phyloP scores from a whole-genome alignment of 2,888 invertebrate genomes.

The Campoletis raptor region DNA sequence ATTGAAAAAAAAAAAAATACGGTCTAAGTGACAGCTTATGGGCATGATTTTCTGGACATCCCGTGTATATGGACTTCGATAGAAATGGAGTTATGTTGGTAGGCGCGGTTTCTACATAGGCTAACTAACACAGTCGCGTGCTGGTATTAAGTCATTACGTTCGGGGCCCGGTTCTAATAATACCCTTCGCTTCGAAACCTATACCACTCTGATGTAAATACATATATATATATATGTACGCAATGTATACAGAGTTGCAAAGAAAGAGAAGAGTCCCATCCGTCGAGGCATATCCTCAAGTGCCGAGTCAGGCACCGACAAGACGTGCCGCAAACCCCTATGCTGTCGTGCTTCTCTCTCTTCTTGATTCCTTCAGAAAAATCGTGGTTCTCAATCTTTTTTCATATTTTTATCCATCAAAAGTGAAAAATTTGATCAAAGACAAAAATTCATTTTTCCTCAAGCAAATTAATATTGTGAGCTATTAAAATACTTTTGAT shows the following conservation, averaged over 20 bases:
- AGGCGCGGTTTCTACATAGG: conserved; percentile 75
- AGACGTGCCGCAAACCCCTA: conserved; percentile 73
- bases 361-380: conserved; percentile 6
- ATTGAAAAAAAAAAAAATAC: too few relatives aligned
- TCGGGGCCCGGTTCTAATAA: conserved; percentile 80
- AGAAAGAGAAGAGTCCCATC: conserved; percentile 73
- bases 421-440: neutral
- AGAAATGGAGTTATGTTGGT: conserved; percentile 66
- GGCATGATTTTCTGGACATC: neutral
- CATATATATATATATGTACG: neutral
- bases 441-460: neutral
- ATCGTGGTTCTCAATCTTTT: conserved; percentile 60
- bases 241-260: conserved; percentile 68
- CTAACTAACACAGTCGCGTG: conserved; percentile 78
- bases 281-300: conserved; percentile 71
- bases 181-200: conserved; percentile 76
- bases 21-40: neutral
- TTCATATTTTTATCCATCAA: neutral
- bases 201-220: conserved; percentile 50
- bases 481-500: neutral
- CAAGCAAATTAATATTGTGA: neutral
- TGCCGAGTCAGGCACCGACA: conserved; percentile 64
- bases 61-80: conserved; percentile 2
- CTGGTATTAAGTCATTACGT: conserved; percentile 81
- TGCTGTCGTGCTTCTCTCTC: conserved; percentile 53